Evolutionary conservation across 2,888 invertebrate genomes (phyloP), one percentile per base, ranked within the genome.

Genomic region (Agrilus biguttatus): DNA sequence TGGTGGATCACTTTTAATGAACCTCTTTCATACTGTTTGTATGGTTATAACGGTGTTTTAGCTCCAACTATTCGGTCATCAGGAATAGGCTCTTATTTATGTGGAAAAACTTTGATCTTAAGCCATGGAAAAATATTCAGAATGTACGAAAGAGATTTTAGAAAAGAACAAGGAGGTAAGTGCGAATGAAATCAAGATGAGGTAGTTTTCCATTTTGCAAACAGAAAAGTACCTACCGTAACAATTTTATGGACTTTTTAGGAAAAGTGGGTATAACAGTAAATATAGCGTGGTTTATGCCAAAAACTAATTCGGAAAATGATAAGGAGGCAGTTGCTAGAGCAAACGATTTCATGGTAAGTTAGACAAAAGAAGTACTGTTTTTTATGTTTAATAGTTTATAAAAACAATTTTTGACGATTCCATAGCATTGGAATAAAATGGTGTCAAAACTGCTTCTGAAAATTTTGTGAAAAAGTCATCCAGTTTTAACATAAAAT

Each of bases 41-140:
- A 48, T 28, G 59, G 59, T 4, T 69, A 66, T 45, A 46, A 44
- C 41, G 61, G 50, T 51, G 36, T 47, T 10, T 51, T 50, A 14
- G 76, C 77, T 0, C 77, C 77, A 0, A 72, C 70, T 1, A 55
- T 55, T 2, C 53, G 57, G 3, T 60, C 69, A 33, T 69, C 71
- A 14, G 78, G 78, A 0, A 60, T 73, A 28, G 74, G 72, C 3
- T 71, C 73, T 47, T 83, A 83, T 55, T 51, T 75, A 49, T 78
- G 77, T 43, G 75, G 69, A 0, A 78, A 78, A 54, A 77, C 74
- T 44, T 62, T 80, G 38, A 62, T 84, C 6, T 55, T 73, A 36
- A 77, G 82, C 0, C 83, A 84, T 54, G 80, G 74, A 0, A 69
- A 63, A 53, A 75, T 72, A 0, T 84, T 78, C 54, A 66, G 69